Conservation (phyloP, 2,797 vertebrate species). For the Mus minutoides region DNA sequence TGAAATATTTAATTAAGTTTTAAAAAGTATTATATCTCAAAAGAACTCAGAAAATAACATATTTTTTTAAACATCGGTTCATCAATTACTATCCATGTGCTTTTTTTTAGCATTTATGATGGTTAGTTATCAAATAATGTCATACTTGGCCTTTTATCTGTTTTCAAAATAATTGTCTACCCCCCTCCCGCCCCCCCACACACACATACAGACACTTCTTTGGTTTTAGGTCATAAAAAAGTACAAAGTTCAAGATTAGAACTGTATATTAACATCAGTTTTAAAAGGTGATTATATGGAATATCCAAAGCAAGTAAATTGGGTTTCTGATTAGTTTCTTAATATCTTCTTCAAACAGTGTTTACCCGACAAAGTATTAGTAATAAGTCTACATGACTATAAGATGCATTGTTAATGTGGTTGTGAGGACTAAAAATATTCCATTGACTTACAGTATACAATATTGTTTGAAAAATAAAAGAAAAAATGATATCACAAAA, state of each 20-base stretch:
- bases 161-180: not conserved
- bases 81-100: not conserved
- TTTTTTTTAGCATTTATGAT: not conserved
- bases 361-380: not conserved
- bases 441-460: not conserved
- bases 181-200: no score
- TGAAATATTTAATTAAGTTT: no score
- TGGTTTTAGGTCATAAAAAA: not conserved
- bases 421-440: no score
- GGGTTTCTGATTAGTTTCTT: not conserved
- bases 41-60: no score
- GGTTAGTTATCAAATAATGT: not conserved
- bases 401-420: not conserved
- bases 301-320: not conserved
- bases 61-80: no score
- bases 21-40: no score
- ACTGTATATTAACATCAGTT: not conserved
- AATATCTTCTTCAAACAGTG: not conserved
- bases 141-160: not conserved
- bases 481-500: not conserved
- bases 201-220: not conserved
- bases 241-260: not conserved
- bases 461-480: not conserved
- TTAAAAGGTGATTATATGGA: not conserved
- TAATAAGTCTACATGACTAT: not conserved